phyloP scores from a whole-genome alignment of 2,888 invertebrate species.

The Dasypogon diadema region DNA sequence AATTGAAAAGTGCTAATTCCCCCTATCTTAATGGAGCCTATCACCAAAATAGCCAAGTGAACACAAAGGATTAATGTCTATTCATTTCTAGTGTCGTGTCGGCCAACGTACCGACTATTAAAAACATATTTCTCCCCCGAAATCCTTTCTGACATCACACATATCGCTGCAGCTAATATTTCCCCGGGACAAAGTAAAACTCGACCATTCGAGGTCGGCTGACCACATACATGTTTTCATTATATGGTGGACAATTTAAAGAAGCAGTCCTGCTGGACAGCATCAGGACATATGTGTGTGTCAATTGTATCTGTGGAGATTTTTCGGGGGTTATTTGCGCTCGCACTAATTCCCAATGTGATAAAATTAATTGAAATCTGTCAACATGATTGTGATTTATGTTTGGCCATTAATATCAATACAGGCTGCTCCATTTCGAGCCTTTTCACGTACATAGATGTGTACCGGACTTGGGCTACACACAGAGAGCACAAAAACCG shows the following conservation, averaged over 20 bases:
- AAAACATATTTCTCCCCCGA: slow-evolving; percentile 36
- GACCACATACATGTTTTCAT: slow-evolving; percentile 47
- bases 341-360: slow-evolving; percentile 57
- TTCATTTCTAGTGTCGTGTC: too few species aligned
- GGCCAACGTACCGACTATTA: slow-evolving; percentile 11
- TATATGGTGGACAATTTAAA: slow-evolving; percentile 23
- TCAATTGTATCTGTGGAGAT: slow-evolving; percentile 38
- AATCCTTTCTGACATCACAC: slow-evolving; percentile 11
- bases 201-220: background rate
- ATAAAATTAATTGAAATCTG: slow-evolving; percentile 57
- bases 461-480: background rate
- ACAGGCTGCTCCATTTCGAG: slow-evolving; percentile 49
- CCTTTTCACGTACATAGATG: slow-evolving; percentile 12
- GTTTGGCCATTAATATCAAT: slow-evolving; percentile 57
- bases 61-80: too few species aligned
- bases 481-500: slow-evolving; percentile 4
- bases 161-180: background rate
- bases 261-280: background rate
- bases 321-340: slow-evolving; percentile 42
- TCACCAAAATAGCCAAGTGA: too few species aligned
- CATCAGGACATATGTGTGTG: slow-evolving; percentile 16
- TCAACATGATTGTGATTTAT: slow-evolving; percentile 57
- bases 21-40: too few species aligned
- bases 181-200: slow-evolving; percentile 1
- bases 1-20: too few species aligned